A percentile compares a stretch with the other conserved stretches of the same genome.
Conservation (phyloP, 2,888 invertebrate genomes). For the Ophion ellenae region DNA sequence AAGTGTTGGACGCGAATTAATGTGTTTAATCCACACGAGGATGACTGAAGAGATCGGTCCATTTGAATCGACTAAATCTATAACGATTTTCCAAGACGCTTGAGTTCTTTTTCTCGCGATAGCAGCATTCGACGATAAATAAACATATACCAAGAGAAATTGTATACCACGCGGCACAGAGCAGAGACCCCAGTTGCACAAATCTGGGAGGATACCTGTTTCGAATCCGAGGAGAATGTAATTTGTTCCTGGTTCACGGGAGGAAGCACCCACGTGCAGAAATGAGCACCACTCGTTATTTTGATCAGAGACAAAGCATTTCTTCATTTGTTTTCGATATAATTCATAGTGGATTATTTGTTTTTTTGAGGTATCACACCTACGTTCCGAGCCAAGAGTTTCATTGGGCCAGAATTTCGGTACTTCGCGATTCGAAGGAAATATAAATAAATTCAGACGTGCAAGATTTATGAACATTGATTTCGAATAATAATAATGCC, state of each 20-base stretch:
- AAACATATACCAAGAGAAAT: not conserved
- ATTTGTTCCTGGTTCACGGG: not conserved
- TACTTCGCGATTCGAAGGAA: not conserved
- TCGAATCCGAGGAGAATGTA: not conserved
- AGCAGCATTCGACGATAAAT: conserved; percentile 38
- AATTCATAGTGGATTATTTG: not conserved
- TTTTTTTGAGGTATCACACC: not conserved
- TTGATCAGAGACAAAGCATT: conserved; percentile 2
- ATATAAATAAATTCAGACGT: not conserved
- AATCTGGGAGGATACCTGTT: conserved; percentile 12
- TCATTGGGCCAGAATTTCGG: not conserved
- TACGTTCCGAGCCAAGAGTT: not conserved
- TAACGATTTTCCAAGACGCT: conserved; percentile 10
- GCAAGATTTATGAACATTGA: not conserved
- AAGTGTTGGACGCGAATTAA: conserved; percentile 13
- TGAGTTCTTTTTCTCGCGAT: conserved; percentile 23
- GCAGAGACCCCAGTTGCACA: not conserved
- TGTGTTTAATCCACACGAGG: conserved; percentile 34
- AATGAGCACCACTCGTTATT: not conserved
- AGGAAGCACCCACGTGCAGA: not conserved
- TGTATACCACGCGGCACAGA: not conserved
- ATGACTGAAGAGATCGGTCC: conserved; percentile 5
- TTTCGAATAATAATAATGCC: not conserved
- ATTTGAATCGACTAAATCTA: conserved; percentile 6
- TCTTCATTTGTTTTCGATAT: not conserved